Percentiles rank a stretch among this genome's conserved stretches.
Evolutionary conservation across 2,797 vertebrate genomes (phyloP).

Genomic region (Tragopan temminckii): DNA sequence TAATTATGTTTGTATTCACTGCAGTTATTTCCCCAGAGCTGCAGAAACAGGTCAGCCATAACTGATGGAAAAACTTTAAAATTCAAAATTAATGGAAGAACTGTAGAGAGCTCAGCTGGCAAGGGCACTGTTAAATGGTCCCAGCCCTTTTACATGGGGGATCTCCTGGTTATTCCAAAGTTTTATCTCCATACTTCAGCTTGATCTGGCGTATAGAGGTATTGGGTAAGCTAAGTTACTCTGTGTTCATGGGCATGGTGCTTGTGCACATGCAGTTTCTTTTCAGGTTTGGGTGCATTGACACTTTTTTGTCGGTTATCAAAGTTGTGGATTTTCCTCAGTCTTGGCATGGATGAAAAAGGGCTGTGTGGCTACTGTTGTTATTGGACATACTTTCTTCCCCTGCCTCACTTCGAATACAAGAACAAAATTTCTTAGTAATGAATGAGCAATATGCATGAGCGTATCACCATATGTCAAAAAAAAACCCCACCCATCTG

Average conservation of each 20-base stretch:
- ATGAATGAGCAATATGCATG: background rate
- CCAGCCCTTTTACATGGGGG: background rate
- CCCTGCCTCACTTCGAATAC: background rate
- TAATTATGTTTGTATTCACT: background rate
- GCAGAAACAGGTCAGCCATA: background rate
- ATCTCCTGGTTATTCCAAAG: background rate
- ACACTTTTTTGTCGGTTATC: background rate
- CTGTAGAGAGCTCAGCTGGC: background rate
- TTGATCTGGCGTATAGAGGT: background rate
- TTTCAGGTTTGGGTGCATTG: background rate
- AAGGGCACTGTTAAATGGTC: no score
- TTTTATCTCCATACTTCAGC: background rate
- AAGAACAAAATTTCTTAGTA: background rate
- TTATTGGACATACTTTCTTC: background rate
- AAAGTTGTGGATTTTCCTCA: background rate
- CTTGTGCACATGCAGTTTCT: background rate
- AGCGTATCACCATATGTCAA: background rate
- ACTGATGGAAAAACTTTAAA: background rate
- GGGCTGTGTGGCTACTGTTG: background rate
- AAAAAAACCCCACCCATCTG: background rate
- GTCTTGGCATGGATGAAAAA: conserved; percentile 22
- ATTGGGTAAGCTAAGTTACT: background rate
- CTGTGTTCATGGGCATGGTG: accelerated
- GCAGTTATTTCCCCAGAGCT: background rate
- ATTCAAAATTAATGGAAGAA: background rate